A percentile compares a stretch with the other conserved stretches of the same genome.
Evolutionary conservation across 2,888 invertebrate genomes (phyloP).

Genomic region (Amphipyra tragopoginis): DNA sequence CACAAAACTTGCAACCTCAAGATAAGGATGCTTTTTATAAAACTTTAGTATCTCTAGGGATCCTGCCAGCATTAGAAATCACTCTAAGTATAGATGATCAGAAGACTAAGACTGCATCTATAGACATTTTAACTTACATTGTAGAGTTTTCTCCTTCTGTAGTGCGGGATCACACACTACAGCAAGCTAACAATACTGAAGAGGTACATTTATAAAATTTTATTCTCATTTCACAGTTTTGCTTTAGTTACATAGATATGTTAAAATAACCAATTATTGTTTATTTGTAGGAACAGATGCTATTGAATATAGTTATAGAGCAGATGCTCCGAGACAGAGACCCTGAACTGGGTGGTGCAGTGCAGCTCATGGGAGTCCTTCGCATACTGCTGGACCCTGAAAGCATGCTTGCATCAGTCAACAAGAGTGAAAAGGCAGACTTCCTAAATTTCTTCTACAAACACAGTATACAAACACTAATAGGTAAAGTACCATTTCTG

Average conservation of each 20-base stretch:
- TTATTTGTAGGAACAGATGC: conserved; percentile 95
- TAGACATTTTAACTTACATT: conserved; percentile 99
- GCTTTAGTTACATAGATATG: neutral
- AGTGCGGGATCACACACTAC: conserved; percentile 98
- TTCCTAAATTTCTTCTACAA: conserved; percentile 99
- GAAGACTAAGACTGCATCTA: conserved; percentile 98
- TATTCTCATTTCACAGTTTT: neutral
- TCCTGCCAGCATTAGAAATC: conserved; percentile 96
- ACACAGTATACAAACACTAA: conserved; percentile 98
- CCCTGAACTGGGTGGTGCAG: conserved; percentile 98
- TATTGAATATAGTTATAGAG: conserved; percentile 98
- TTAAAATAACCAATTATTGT: conserved; percentile 10
- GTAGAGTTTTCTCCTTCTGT: conserved; percentile 99
- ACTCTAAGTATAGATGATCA: conserved; percentile 97
- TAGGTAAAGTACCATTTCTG: conserved; percentile 90
- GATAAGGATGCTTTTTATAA: conserved; percentile 99
- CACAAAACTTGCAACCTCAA: conserved; percentile 99
- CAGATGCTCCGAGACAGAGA: conserved; percentile 99
- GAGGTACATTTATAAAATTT: conserved; percentile 90
- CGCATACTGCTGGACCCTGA: conserved; percentile 98
- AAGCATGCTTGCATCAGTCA: conserved; percentile 98
- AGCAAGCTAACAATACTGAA: conserved; percentile 96
- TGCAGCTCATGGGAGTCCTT: conserved; percentile 98
- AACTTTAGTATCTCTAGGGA: conserved; percentile 96
- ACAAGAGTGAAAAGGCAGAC: conserved; percentile 99